Base-by-base conservation (phyloP, 2,888 invertebrate genomes). In the Mermis nigrescens region DNA sequence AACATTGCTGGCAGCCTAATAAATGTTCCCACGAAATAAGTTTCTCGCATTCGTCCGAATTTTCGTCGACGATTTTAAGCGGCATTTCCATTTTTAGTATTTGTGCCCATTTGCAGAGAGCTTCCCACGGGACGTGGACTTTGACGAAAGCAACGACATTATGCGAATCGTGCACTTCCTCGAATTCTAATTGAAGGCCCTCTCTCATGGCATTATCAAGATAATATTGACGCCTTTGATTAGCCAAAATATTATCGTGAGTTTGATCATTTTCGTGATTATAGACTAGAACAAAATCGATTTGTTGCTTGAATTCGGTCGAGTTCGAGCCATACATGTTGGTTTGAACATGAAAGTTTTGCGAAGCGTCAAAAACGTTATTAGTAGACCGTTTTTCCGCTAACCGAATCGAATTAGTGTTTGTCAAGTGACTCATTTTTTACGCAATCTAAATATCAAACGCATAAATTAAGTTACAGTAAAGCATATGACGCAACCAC, bases 21-120 rank as follows among this genome's bases (percentile, higher is more conserved):
- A n/a, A n/a, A n/a, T n/a, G n/a, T n/a, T n/a, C n/a, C 51, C 51
- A 48, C 7, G n/a, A 7, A 24, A 19, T n/a, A 38, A 38, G 38
- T 7, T 19, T 38, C 12, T 19, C 38, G 12, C 38, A 12, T 48
- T 48, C 48, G 12, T 12, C 48, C 12, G 4, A 7, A 27, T 29
- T 29, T 27, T 27, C 31, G 31, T 53, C 54, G 31, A 4, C 12
- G 4, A 53, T 27, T 29, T 31, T 27, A 12, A 53, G 22, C 3
- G 54, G 54, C 54, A 53, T 53, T 53, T 53, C 31, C 15, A 53
- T 29, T 53, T 53, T 53, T 12, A 53, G 54, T 27, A 29, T 7
- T 4, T 53, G 15, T 12, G 54, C 54, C 27, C 27, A 29, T 53
- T 31, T 7, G 54, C 54, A 53, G 7, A 53, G 22, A 12, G 31